phyloP scores from a whole-genome alignment of 2,113 vertebrate species.

The Lipotes vexillifer region DNA sequence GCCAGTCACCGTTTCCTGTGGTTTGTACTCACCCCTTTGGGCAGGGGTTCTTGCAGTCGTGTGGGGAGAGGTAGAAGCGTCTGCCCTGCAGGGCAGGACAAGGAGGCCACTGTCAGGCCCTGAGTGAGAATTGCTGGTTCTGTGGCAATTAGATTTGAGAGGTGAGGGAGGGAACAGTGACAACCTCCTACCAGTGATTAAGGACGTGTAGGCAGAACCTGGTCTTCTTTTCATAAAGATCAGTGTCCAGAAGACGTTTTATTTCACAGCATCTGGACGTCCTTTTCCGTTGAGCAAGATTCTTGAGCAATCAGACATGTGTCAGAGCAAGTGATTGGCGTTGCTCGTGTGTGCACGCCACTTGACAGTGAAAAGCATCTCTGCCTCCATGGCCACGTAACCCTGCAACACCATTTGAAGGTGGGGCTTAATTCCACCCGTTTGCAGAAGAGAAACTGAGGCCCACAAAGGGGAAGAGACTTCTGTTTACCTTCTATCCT shows the following conservation, averaged over 20 bases:
- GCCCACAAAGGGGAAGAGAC: background rate
- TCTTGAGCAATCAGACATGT: background rate
- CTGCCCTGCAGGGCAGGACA: background rate
- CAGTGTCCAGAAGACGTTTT: background rate
- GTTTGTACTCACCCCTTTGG: background rate
- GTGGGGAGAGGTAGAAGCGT: background rate
- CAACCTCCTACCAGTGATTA: background rate
- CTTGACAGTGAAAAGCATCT: no score
- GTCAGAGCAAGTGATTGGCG: background rate
- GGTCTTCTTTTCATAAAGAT: background rate
- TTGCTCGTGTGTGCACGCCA: background rate
- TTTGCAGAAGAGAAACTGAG: background rate
- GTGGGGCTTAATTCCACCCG: background rate
- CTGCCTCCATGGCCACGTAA: rapidly evolving
- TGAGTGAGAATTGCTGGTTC: background rate
- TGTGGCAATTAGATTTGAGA: background rate
- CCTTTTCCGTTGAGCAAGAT: background rate
- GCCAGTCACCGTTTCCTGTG: constrained; percentile 55
- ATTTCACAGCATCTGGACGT: background rate
- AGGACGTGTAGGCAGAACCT: background rate
- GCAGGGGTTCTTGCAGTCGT: background rate
- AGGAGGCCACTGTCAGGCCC: background rate
- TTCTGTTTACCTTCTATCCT: background rate
- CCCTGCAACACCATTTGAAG: background rate
- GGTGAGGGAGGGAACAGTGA: background rate